Percentiles rank a stretch among this genome's conserved stretches.
Conservation (phyloP, 1,140 invertebrate species). For the Pseudomyrmex pallidus region DNA sequence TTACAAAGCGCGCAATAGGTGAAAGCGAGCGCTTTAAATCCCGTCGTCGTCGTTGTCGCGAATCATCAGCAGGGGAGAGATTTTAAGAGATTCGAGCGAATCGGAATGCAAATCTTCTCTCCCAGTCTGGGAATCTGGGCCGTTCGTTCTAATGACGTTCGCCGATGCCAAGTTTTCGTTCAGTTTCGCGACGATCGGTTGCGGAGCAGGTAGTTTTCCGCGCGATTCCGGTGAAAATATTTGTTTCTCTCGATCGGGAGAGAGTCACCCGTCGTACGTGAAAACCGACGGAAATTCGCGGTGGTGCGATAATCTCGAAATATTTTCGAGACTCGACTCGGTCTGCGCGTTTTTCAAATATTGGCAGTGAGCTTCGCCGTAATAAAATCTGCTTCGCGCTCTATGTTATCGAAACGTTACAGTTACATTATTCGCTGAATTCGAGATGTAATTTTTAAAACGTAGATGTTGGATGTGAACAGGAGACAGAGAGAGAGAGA, state of each 20-base stretch:
- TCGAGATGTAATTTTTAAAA: no score
- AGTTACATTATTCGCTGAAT: no score
- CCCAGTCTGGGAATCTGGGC: constrained; percentile 32
- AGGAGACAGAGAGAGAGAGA: neutral
- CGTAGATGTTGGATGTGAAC: no score
- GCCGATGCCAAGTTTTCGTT: constrained; percentile 52
- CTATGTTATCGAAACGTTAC: neutral
- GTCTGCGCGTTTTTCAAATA: neutral
- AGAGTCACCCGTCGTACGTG: neutral
- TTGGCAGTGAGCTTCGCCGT: neutral
- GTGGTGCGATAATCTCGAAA: neutral
- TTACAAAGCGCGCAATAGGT: constrained; percentile 32
- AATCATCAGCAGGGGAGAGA: neutral
- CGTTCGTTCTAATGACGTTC: constrained; percentile 31
- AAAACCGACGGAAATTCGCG: no score
- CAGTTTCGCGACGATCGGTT: constrained; percentile 49
- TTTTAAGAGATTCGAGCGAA: constrained; percentile 5
- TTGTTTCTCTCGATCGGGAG: neutral
- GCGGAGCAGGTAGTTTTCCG: neutral
- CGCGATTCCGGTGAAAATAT: neutral
- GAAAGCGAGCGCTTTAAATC: constrained; percentile 50
- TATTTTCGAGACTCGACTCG: neutral
- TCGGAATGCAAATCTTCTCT: neutral
- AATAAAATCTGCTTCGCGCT: neutral
- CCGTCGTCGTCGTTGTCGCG: neutral